phyloP scores from a whole-genome alignment of 1,140 invertebrate genomes.

The Octopus bimaculoides region DNA sequence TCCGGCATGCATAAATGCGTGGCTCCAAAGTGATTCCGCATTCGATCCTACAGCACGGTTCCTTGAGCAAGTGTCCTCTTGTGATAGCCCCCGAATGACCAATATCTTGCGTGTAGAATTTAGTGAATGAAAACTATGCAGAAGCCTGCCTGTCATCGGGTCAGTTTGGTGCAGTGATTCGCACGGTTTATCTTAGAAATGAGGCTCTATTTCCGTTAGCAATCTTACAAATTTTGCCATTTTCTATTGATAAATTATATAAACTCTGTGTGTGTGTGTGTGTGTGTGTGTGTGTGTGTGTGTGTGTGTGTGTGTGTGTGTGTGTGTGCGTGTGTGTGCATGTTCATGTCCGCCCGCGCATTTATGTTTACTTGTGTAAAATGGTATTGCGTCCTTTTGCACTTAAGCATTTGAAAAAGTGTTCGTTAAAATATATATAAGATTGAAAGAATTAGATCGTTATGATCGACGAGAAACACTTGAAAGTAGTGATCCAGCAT shows the following conservation, averaged over 20 bases:
- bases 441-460: not conserved
- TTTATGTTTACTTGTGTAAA: not conserved
- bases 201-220: not conserved
- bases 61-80: not conserved
- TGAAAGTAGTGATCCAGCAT: not conserved
- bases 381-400: not conserved
- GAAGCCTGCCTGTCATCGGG: not conserved
- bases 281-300: not conserved
- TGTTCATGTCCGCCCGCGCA: not conserved
- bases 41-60: too few species aligned
- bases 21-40: too few species aligned
- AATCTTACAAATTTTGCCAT: not conserved
- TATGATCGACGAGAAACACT: not conserved
- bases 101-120: not conserved
- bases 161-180: not conserved
- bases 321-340: not conserved
- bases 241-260: not conserved
- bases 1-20: too few species aligned
- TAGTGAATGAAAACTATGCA: not conserved
- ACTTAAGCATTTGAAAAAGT: not conserved
- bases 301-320: not conserved
- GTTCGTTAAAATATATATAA: not conserved
- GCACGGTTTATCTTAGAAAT: not conserved
- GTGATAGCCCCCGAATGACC: not conserved
- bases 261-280: not conserved